Conservation (phyloP, 30 jellyfish, hydroid and myxozoan genomes). For the Chrysaora quinquecirrha region DNA sequence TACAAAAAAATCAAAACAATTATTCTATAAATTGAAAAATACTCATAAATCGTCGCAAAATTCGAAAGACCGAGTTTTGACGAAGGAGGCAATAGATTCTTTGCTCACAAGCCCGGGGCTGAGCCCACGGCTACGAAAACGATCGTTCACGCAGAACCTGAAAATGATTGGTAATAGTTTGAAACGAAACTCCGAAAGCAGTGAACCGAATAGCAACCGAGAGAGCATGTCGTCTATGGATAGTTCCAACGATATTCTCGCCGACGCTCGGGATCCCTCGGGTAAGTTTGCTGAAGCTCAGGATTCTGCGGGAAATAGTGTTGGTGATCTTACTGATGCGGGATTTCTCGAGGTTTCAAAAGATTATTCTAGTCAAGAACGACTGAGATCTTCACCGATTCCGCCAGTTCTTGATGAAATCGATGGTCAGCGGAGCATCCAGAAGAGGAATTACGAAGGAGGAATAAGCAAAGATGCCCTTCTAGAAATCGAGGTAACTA, state of each 20-base stretch:
- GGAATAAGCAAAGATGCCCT: constrained; percentile 50
- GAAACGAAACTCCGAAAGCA: constrained; percentile 37
- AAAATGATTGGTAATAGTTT: constrained; percentile 27
- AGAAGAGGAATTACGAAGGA: constrained; percentile 14
- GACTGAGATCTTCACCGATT: constrained; percentile 10
- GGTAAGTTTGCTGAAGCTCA: constrained; percentile 4
- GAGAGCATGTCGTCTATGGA: constrained; percentile 50
- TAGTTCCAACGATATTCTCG: constrained; percentile 6
- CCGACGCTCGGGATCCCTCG: neutral
- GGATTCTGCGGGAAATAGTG: too few species aligned
- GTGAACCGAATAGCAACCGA: constrained; percentile 33
- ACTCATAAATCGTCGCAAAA: constrained; percentile 20
- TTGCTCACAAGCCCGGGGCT: constrained; percentile 7
- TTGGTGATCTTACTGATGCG: too few species aligned
- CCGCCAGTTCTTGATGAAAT: constrained; percentile 32
- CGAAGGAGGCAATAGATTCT: constrained; percentile 6
- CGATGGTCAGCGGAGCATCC: constrained; percentile 21
- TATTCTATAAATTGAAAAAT: constrained; percentile 52
- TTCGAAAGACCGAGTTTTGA: neutral
- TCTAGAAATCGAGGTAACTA: constrained; percentile 44
- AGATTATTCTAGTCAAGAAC: constrained; percentile 35
- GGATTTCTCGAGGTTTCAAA: neutral
- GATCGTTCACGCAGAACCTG: constrained; percentile 33
- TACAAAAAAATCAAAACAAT: constrained; percentile 23
- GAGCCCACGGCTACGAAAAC: constrained; percentile 59